A percentile compares a stretch with the other conserved stretches of the same genome.
These are phyloP conservation scores for Brachionus paranguensis DNA, from an alignment of 1,140 invertebrate species.

Conservation along the genomic window DNA sequence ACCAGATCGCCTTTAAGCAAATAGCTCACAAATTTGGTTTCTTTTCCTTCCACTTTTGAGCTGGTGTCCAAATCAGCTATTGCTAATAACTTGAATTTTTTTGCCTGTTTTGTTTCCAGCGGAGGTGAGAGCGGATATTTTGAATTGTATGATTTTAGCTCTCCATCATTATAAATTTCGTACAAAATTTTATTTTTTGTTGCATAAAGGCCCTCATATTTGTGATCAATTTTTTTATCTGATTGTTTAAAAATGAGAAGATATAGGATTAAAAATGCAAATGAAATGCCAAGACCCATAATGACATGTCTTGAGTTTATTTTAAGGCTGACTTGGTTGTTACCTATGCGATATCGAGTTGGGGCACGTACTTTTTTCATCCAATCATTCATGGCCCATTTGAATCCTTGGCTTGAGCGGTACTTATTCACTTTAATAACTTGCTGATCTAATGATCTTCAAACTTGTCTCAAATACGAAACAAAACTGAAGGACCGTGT, in stretches of 20 bases:
- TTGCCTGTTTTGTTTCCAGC: not conserved
- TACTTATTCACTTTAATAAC: not conserved
- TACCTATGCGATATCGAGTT: constrained; percentile 30
- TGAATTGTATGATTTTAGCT: not conserved
- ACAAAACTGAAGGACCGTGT: not conserved
- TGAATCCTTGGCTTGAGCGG: not conserved
- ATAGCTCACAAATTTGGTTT: constrained; percentile 33
- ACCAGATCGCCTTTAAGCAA: not conserved
- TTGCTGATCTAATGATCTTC: not conserved
- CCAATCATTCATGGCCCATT: constrained; percentile 40
- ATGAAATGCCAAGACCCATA: not conserved
- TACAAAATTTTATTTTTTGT: not conserved
- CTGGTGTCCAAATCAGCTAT: constrained; percentile 28
- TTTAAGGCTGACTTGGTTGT: constrained; percentile 8
- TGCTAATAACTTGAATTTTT: not conserved
- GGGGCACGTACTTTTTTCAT: constrained; percentile 34
- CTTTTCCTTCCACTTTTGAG: not conserved
- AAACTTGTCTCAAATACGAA: not conserved
- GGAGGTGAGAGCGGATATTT: not conserved
- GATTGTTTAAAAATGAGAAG: not conserved
- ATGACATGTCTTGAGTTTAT: not conserved
- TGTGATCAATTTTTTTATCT: not conserved
- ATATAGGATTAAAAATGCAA: not conserved
- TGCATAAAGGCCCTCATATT: not conserved
- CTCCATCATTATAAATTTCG: not conserved